A percentile compares a stretch with the other conserved stretches of the same genome.
These are phyloP conservation scores for Periophthalmodon schlosseri DNA, from an alignment of 2,113 vertebrate genomes.

Conservation along the genomic window DNA sequence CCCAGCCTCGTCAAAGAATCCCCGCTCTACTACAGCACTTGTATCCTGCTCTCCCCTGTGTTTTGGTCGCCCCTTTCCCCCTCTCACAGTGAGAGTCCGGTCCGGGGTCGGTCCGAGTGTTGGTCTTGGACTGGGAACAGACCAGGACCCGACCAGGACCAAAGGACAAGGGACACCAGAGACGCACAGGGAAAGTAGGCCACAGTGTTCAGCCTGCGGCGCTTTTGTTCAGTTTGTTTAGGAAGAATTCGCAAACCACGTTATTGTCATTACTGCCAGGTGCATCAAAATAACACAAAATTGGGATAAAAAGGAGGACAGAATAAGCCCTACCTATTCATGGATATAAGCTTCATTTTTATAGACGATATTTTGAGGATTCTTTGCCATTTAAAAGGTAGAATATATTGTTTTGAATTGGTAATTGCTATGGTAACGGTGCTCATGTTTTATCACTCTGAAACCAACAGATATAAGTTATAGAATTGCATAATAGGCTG, in stretches of 20 bases:
- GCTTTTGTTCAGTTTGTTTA: constrained; percentile 39
- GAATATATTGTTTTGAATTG: neutral
- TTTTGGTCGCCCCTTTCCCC: constrained; percentile 66
- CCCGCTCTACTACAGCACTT: constrained; percentile 7
- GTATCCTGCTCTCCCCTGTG: constrained; percentile 36
- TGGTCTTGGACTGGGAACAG: constrained; percentile 68
- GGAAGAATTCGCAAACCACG: neutral
- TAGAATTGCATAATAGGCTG: neutral
- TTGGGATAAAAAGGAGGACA: neutral
- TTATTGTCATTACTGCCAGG: neutral
- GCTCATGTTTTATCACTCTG: too few species aligned
- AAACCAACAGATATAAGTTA: neutral
- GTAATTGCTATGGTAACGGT: too few species aligned
- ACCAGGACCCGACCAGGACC: constrained; percentile 48
- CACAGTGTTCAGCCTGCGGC: neutral
- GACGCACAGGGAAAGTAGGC: constrained; percentile 51
- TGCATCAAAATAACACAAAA: neutral
- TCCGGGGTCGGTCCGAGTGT: constrained; percentile 69
- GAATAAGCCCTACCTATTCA: neutral
- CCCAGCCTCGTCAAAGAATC: neutral
- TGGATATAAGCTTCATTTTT: neutral
- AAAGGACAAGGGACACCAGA: constrained; percentile 36
- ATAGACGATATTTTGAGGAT: neutral
- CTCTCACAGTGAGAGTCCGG: constrained; percentile 63
- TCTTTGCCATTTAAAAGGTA: too few species aligned